Evolutionary conservation across 2,113 vertebrate genomes (phyloP).

Genomic region (Hypomesus transpacificus): DNA sequence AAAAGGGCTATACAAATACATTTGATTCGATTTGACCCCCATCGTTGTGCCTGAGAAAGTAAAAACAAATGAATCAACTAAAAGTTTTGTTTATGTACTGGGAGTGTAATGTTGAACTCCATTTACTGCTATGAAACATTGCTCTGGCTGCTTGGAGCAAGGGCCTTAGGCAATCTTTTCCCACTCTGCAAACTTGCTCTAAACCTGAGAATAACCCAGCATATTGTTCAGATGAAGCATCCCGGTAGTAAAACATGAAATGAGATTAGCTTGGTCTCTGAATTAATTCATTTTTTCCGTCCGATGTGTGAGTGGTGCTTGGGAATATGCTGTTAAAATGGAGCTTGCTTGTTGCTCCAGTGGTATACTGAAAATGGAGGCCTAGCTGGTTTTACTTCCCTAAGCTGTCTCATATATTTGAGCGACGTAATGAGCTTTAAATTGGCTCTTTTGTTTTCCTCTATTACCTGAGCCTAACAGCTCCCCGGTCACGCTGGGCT

Average conservation of each 20-base stretch:
- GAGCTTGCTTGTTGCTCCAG: constrained; percentile 12
- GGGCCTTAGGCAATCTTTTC: constrained; percentile 4
- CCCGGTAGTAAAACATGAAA: constrained; percentile 27
- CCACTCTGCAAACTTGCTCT: constrained; percentile 15
- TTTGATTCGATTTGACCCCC: no score
- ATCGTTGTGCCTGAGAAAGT: neutral
- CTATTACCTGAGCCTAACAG: constrained; percentile 53
- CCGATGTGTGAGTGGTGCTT: constrained; percentile 22
- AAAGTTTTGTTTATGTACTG: constrained; percentile 31
- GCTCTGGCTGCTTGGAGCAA: constrained; percentile 22
- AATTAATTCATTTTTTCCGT: constrained; percentile 27
- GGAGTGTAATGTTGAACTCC: constrained; percentile 12
- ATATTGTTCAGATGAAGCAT: constrained; percentile 30
- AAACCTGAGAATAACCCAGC: constrained; percentile 11
- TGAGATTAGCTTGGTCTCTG: constrained; percentile 22
- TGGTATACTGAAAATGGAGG: constrained; percentile 5
- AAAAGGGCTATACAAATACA: no score
- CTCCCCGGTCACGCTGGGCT: constrained; percentile 47
- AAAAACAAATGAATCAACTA: constrained; percentile 3
- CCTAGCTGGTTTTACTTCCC: constrained; percentile 4
- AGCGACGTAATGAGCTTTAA: constrained; percentile 52
- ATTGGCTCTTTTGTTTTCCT: constrained; percentile 51
- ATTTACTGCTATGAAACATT: constrained; percentile 24
- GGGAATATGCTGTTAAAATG: constrained; percentile 28
- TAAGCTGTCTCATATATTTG: constrained; percentile 38